Conservation (phyloP, 2,888 invertebrate species). For the Athetis lepigone region DNA sequence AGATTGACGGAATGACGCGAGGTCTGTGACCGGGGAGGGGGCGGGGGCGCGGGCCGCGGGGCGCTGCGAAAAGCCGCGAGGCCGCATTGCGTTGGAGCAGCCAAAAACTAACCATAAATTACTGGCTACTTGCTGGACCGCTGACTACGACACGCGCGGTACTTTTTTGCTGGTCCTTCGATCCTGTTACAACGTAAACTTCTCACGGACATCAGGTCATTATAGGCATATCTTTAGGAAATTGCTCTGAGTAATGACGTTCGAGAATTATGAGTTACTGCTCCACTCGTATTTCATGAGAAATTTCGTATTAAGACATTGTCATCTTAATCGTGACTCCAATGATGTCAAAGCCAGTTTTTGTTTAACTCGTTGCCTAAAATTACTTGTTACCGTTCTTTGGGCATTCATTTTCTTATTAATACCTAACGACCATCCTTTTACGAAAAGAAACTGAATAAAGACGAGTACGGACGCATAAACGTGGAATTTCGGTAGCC, state of each 20-base stretch:
- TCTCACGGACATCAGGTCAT: conserved; percentile 87
- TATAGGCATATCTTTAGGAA: conserved; percentile 83
- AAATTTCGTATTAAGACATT: conserved; percentile 71
- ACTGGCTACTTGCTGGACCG: conserved; percentile 88
- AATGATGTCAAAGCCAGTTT: conserved; percentile 64
- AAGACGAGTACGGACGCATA: conserved; percentile 72
- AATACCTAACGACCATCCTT: conserved; percentile 59
- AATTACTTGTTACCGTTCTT: conserved; percentile 56
- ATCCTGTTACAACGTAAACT: conserved; percentile 88
- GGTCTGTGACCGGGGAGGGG: conserved; percentile 87
- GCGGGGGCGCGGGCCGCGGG: conserved; percentile 64
- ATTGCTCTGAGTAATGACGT: conserved; percentile 84
- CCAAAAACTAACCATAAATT: conserved; percentile 91
- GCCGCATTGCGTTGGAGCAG: conserved; percentile 87
- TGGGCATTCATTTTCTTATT: conserved; percentile 56
- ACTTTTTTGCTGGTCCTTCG: conserved; percentile 81
- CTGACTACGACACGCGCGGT: conserved; percentile 86
- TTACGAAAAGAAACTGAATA: conserved; percentile 69
- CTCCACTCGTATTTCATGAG: conserved; percentile 76
- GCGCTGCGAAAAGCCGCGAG: conserved; percentile 85
- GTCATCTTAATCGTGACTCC: conserved; percentile 69
- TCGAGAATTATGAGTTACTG: conserved; percentile 78
- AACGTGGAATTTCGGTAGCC: conserved; percentile 86
- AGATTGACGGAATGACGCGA: conserved; percentile 88
- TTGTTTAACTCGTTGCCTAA: conserved; percentile 51